phyloP scores from a whole-genome alignment of 2,888 invertebrate genomes.

The Mesorhabditis spiculigera region DNA sequence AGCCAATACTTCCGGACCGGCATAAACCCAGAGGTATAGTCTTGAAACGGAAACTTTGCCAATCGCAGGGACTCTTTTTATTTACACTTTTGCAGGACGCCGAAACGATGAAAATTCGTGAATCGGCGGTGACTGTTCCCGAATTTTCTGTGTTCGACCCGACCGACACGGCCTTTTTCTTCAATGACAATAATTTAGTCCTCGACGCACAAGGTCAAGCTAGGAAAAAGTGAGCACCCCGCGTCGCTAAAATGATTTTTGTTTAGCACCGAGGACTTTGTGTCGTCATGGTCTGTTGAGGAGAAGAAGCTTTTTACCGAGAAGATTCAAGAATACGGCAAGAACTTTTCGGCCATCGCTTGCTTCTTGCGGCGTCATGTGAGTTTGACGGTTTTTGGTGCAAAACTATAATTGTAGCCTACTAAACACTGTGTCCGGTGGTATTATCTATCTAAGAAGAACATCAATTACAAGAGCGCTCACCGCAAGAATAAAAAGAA shows the following conservation, averaged over 20 bases:
- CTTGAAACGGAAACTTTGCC: neutral
- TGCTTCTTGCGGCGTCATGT: neutral
- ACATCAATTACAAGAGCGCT: neutral
- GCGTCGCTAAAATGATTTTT: neutral
- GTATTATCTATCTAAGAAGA: neutral
- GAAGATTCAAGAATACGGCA: neutral
- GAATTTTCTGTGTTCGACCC: too few relatives aligned
- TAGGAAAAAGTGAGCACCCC: too few relatives aligned
- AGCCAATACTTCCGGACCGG: neutral
- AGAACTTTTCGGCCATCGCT: neutral
- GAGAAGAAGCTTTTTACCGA: neutral
- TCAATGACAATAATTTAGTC: too few relatives aligned
- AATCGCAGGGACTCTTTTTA: too few relatives aligned
- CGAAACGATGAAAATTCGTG: too few relatives aligned
- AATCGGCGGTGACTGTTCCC: too few relatives aligned
- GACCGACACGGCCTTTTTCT: too few relatives aligned
- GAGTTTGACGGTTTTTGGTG: neutral
- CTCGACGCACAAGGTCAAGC: too few relatives aligned
- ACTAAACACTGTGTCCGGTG: neutral
- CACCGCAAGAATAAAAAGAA: neutral
- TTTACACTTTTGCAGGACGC: too few relatives aligned
- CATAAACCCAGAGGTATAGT: neutral
- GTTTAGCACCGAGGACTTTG: neutral
- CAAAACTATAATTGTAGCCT: neutral
- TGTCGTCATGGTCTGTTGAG: neutral